A percentile compares a stretch with the other conserved stretches of the same genome.
Conservation (phyloP, 64 coral and sea anemone species). For the Orbicella faveolata region DNA sequence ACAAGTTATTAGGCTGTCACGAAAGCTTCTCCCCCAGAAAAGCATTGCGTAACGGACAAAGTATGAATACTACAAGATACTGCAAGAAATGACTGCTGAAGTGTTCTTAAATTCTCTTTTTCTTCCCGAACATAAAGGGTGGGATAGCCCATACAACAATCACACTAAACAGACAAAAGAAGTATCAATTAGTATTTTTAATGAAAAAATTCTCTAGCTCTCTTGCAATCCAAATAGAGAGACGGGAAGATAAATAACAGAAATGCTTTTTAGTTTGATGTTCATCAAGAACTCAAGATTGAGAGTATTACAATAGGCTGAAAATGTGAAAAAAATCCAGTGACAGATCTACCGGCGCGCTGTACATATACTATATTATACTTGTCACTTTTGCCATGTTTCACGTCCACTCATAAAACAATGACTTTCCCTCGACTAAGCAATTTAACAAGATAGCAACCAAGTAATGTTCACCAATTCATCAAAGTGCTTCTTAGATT, state of each 20-base stretch:
- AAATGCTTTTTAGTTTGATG: constrained; percentile 2
- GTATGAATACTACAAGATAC: no score
- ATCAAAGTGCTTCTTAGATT: constrained; percentile 22
- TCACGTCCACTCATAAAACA: not conserved
- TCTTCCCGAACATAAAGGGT: no score
- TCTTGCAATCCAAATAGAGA: constrained; percentile 19
- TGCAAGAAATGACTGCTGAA: no score
- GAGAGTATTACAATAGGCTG: not conserved
- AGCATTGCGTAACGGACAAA: no score
- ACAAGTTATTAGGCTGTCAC: no score
- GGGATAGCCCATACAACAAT: not conserved
- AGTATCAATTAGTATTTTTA: constrained; percentile 1
- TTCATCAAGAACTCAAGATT: not conserved
- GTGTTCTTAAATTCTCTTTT: no score
- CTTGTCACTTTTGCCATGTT: not conserved
- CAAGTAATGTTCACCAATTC: not conserved
- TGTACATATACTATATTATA: constrained; percentile 38
- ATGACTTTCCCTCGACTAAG: not conserved
- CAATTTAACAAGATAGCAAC: constrained; percentile 19
- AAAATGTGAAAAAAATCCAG: constrained; percentile 1
- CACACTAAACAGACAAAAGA: not conserved
- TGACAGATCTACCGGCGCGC: not conserved
- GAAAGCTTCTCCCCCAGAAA: no score
- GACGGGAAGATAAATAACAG: constrained; percentile 28
- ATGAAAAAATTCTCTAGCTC: constrained; percentile 47